A percentile compares a stretch with the other conserved stretches of the same genome.
These are phyloP conservation scores for Cephalopachus bancanus DNA, from an alignment of 2,797 vertebrate genomes.

Conservation along the genomic window DNA sequence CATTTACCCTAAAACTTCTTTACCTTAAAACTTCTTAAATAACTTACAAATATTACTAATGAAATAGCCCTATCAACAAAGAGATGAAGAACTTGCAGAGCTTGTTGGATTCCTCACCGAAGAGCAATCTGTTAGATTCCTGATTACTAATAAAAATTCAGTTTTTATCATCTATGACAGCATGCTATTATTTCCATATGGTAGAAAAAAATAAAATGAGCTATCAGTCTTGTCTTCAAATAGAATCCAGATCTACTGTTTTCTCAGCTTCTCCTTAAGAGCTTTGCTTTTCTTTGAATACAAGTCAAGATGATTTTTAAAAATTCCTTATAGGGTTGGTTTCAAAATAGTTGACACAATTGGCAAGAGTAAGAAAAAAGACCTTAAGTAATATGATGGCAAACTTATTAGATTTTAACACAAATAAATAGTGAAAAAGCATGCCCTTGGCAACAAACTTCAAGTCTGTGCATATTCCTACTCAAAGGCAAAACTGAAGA, in stretches of 20 bases:
- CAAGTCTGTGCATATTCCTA: conserved; percentile 52
- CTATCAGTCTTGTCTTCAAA: neutral
- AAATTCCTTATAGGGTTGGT: conserved; percentile 46
- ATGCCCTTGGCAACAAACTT: conserved; percentile 26
- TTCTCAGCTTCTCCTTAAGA: conserved; percentile 50
- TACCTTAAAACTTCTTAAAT: conserved; percentile 21
- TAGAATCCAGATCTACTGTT: neutral
- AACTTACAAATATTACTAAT: conserved; percentile 41
- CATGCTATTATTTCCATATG: neutral
- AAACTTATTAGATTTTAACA: conserved; percentile 57
- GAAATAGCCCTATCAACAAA: neutral
- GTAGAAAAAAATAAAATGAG: conserved; percentile 38
- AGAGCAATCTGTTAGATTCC: neutral
- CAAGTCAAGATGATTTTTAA: conserved; percentile 37
- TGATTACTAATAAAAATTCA: neutral
- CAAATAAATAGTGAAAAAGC: conserved; percentile 50
- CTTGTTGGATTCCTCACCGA: neutral
- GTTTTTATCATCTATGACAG: neutral
- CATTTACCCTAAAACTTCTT: neutral
- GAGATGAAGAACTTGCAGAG: neutral
- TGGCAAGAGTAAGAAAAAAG: neutral
- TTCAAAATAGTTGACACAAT: conserved; percentile 66
- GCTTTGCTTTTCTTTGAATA: conserved; percentile 49
- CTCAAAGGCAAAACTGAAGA: conserved; percentile 74
- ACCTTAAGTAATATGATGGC: conserved; percentile 29